phyloP scores from a whole-genome alignment of 2,888 invertebrate genomes.

The Monoplex corrugatus region DNA sequence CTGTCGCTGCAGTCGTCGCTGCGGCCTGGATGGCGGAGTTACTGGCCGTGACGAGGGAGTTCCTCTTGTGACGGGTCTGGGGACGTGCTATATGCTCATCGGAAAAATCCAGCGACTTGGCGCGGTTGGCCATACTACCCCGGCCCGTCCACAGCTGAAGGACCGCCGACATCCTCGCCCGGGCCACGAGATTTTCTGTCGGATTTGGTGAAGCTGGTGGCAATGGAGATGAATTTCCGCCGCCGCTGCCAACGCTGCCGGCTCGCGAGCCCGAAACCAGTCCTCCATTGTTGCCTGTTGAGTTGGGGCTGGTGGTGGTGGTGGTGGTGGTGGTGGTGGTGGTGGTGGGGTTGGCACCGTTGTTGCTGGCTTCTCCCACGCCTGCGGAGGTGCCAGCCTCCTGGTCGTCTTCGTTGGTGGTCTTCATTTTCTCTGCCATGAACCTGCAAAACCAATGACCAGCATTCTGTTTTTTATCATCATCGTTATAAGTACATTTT shows the following conservation, averaged over 20 bases:
- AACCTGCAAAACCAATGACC: conserved; percentile 38
- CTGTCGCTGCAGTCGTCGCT: conserved; percentile 37
- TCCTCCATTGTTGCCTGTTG: conserved; percentile 37
- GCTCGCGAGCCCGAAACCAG: conserved; percentile 11
- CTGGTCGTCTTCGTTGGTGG: conserved; percentile 44
- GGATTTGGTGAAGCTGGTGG: conserved; percentile 35
- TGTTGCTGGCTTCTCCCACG: not conserved
- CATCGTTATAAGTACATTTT: too few relatives aligned
- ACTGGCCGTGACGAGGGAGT: conserved; percentile 11
- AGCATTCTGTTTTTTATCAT: not conserved
- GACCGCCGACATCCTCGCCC: conserved; percentile 46
- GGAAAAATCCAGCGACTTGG: conserved; percentile 40
- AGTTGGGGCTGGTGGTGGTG: not conserved
- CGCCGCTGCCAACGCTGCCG: not conserved
- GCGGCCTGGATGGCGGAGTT: conserved; percentile 33
- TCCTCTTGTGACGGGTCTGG: conserved; percentile 2
- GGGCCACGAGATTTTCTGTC: conserved; percentile 19
- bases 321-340: not conserved
- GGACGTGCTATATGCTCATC: not conserved
- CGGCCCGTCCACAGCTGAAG: conserved; percentile 44
- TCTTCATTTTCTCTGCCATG: conserved; percentile 50
- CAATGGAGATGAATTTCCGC: not conserved
- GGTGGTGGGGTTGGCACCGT: not conserved
- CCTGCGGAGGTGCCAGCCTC: not conserved
- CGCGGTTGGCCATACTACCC: not conserved